Evolutionary conservation across 2,113 vertebrate species (phyloP).

Genomic region (Carettochelys insculpta): DNA sequence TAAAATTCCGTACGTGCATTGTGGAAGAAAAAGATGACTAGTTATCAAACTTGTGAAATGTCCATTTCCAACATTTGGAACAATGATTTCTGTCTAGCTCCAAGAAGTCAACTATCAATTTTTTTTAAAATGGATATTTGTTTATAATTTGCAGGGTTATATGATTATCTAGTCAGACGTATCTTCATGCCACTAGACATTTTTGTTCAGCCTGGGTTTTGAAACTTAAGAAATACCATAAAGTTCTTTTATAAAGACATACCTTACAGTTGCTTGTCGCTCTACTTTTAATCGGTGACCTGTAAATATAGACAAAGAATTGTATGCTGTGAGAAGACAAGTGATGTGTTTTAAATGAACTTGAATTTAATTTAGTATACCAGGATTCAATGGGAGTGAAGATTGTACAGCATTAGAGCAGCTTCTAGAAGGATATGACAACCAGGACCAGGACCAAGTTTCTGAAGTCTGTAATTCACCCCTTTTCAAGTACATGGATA

Average conservation of each 20-base stretch:
- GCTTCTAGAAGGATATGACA: slow-evolving; percentile 92
- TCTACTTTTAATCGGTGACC: background rate
- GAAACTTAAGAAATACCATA: background rate
- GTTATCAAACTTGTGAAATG: background rate
- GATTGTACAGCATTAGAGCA: slow-evolving; percentile 92
- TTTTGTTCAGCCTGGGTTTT: background rate
- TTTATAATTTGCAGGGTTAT: background rate
- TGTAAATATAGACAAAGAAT: background rate
- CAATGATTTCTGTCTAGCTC: background rate
- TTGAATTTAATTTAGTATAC: slow-evolving; percentile 81
- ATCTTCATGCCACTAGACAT: background rate
- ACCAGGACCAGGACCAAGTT: slow-evolving; percentile 95
- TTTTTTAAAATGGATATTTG: background rate
- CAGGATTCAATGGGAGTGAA: slow-evolving; percentile 94
- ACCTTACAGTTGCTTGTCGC: background rate
- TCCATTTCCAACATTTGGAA: background rate
- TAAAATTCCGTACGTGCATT: background rate
- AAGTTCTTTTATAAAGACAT: background rate
- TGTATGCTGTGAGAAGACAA: background rate
- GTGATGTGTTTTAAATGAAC: background rate
- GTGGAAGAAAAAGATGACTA: background rate
- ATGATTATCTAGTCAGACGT: background rate
- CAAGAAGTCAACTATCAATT: background rate
- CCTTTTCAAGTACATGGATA: slow-evolving; percentile 99
- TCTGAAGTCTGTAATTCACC: slow-evolving; percentile 92